phyloP scores from a whole-genome alignment of 2,888 invertebrate species.

The Platycheirus rosarum region DNA sequence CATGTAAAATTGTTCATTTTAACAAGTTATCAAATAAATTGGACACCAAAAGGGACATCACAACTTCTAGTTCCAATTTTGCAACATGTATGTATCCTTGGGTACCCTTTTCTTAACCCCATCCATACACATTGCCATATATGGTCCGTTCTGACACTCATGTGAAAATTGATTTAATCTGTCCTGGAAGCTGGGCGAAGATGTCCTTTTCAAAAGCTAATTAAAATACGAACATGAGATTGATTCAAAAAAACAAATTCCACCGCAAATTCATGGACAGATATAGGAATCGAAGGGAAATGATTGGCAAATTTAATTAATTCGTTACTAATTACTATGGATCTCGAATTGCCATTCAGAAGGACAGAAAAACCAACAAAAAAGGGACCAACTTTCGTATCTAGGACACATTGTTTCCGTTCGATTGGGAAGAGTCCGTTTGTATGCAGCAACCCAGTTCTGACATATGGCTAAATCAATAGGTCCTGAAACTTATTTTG shows the following conservation, averaged over 20 bases:
- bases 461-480: not conserved
- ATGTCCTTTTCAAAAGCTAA: not conserved
- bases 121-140: too few relatives aligned
- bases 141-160: not conserved
- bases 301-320: constrained; percentile 11
- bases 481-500: not conserved
- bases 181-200: not conserved
- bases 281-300: constrained; percentile 10
- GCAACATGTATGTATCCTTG: not conserved
- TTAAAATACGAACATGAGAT: not conserved
- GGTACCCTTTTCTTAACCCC: not conserved
- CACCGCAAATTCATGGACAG: constrained; percentile 3
- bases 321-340: constrained; percentile 31
- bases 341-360: constrained; percentile 4
- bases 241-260: not conserved
- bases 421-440: not conserved
- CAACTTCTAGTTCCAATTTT: not conserved
- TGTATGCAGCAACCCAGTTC: not conserved
- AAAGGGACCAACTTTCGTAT: not conserved
- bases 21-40: not conserved
- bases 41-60: not conserved
- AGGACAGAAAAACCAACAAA: not conserved
- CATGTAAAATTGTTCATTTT: not conserved
- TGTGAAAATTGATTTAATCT: not conserved
- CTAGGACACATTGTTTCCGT: not conserved